Evolutionary conservation across 2,113 vertebrate genomes (phyloP), one percentile per base, ranked within the genome.

Genomic region (Chrysochloris asiatica): DNA sequence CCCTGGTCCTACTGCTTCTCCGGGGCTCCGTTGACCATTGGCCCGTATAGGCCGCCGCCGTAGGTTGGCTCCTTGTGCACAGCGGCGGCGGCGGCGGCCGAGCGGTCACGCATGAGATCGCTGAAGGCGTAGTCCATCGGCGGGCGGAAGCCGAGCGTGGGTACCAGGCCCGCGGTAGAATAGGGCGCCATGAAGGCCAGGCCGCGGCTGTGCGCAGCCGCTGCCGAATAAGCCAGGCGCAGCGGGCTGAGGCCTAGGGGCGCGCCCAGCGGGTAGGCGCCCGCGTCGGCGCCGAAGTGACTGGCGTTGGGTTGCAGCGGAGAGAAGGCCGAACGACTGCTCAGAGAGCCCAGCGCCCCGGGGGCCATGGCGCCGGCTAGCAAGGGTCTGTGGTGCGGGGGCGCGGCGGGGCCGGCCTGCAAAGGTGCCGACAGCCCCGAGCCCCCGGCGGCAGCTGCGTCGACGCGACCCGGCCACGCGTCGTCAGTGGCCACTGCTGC

Each of bases 71-170:
- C 99, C 97, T 99, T 99, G 98, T 99, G 99, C 90, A 99, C 98
- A 4, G 56, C 56, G 21, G 95, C 96, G 0, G 96, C 96, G 3
- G 96, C 96, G 2, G 97, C 96, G 61, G 97, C 96, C 0, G 99
- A 99, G 97, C 99, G 98, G 97, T 99, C 99, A 93, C 99, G 98
- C 97, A 99, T 99, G 95, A 99, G 98, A 97, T 99, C 99, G 97
- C 99, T 99, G 96, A 99, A 99, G 93, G 99, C 99, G 84, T 99
- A 99, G 98, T 99, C 99, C 99, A 99, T 98, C 88, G 99, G 99
- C 30, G 99, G 99, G 92, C 99, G 98, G 98, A 99, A 99, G 96
- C 99, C 99, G 54, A 99, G 97, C 1, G 99, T 99, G 96, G 99
- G 99, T 98, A 99, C 98, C 80, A 99, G 97, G 59, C 99, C 99